phyloP scores from a whole-genome alignment of 2,888 invertebrate genomes.

The Heteromyza rotundicornis region DNA sequence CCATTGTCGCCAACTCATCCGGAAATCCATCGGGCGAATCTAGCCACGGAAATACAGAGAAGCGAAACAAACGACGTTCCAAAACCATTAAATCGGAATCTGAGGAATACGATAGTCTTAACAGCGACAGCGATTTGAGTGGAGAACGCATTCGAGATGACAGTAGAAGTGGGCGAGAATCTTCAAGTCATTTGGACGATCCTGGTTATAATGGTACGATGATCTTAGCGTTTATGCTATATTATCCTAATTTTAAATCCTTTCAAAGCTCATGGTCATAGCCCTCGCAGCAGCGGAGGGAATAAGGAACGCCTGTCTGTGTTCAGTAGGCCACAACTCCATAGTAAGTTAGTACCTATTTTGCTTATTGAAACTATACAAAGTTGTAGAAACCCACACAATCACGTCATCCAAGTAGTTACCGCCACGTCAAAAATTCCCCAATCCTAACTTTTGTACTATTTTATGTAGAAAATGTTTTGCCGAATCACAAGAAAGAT shows the following conservation, averaged over 20 bases:
- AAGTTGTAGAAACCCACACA: conserved; percentile 9
- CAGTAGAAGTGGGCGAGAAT: conserved; percentile 63
- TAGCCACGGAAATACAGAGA: conserved; percentile 48
- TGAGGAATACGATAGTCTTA: conserved; percentile 67
- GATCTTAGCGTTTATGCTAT: neutral
- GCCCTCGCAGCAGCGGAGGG: conserved; percentile 53
- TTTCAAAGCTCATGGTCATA: conserved; percentile 53
- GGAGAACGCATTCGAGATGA: conserved; percentile 62
- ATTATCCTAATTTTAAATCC: conserved; percentile 12
- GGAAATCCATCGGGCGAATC: conserved; percentile 38
- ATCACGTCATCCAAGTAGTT: conserved; percentile 9
- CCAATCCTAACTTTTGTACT: conserved; percentile 11
- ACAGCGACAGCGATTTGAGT: conserved; percentile 66
- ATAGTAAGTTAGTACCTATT: conserved; percentile 69
- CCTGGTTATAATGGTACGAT: conserved; percentile 52
- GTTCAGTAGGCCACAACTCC: conserved; percentile 65
- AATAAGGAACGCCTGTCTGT: conserved; percentile 64
- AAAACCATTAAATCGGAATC: conserved; percentile 67
- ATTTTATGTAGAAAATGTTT: conserved; percentile 43
- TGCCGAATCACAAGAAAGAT: conserved; percentile 63
- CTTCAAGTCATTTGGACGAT: conserved; percentile 64
- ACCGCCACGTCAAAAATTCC: conserved; percentile 13
- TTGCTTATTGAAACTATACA: conserved; percentile 35
- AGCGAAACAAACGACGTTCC: conserved; percentile 64
- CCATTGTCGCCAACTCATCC: conserved; percentile 31